phyloP scores from a whole-genome alignment of 2,888 invertebrate genomes.

The Cryptosula pallasiana region DNA sequence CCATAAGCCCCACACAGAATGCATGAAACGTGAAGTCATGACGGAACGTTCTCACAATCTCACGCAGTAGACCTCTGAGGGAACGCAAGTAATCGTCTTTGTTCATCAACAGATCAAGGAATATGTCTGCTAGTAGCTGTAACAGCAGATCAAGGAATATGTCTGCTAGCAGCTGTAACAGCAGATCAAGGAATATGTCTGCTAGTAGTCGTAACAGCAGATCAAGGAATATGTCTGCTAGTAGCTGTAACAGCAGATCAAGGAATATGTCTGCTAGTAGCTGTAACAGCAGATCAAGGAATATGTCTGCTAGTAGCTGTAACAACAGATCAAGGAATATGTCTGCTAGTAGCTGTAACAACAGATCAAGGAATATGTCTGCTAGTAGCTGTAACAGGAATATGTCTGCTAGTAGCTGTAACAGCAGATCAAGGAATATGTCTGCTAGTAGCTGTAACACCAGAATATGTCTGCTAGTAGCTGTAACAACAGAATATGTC shows the following conservation, averaged over 20 bases:
- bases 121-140: slow-evolving; percentile 53
- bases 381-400: too few species aligned
- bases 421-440: slow-evolving; percentile 69
- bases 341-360: too few species aligned
- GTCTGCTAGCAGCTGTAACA: slow-evolving; percentile 52
- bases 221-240: slow-evolving; percentile 63
- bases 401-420: too few species aligned
- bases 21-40: slow-evolving; percentile 74
- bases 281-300: too few species aligned
- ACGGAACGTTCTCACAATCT: slow-evolving; percentile 77
- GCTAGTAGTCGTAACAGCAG: too few species aligned
- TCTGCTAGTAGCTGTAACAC: slow-evolving; percentile 57
- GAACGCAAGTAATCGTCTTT: slow-evolving; percentile 82
- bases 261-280: too few species aligned
- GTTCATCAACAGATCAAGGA: slow-evolving; percentile 71
- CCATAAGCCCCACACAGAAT: slow-evolving; percentile 73
- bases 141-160: slow-evolving; percentile 68
- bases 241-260: slow-evolving; percentile 46
- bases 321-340: too few species aligned
- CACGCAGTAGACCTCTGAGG: slow-evolving; percentile 76
- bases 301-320: too few species aligned
- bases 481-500: too few species aligned
- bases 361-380: too few species aligned
- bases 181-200: too few species aligned
- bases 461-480: slow-evolving; percentile 58